Evolutionary conservation across 2,113 vertebrate species (phyloP).

Genomic region (Ariopsis seemanni): DNA sequence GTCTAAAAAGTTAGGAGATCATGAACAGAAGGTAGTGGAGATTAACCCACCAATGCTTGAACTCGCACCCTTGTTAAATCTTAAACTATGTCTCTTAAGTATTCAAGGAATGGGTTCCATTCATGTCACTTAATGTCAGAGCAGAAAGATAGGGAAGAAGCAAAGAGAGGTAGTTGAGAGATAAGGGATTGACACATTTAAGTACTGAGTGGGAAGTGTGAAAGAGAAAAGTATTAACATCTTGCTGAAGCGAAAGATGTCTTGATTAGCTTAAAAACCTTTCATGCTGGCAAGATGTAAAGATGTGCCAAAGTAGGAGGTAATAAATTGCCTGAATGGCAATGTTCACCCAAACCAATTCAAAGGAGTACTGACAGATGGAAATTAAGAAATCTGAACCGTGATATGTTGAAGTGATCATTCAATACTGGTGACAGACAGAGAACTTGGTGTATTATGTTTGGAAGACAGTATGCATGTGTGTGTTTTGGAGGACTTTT

Average conservation of each 20-base stretch:
- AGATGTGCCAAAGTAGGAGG: not conserved
- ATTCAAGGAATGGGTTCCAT: not conserved
- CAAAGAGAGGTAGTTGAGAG: not conserved
- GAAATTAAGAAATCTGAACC: slow-evolving; percentile 7
- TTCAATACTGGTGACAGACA: not conserved
- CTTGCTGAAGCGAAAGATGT: not conserved
- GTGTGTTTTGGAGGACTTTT: slow-evolving; percentile 1
- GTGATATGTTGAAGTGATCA: not conserved
- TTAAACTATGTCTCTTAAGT: not conserved
- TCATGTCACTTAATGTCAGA: not conserved
- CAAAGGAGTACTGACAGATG: slow-evolving; percentile 3
- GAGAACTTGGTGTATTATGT: slow-evolving; percentile 3
- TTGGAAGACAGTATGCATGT: not conserved
- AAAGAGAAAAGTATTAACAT: slow-evolving; percentile 11
- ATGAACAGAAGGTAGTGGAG: not conserved
- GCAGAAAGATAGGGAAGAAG: not conserved
- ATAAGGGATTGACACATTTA: not conserved
- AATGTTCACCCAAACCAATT: not conserved
- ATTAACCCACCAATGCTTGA: not conserved
- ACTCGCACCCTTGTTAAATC: not conserved
- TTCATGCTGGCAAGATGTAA: not conserved
- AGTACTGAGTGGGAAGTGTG: not conserved
- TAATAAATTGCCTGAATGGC: not conserved
- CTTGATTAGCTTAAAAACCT: not conserved
- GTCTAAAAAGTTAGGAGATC: not conserved